Evolutionary conservation across 2,797 vertebrate species (phyloP).

Genomic region (Bovichtus diacanthus): DNA sequence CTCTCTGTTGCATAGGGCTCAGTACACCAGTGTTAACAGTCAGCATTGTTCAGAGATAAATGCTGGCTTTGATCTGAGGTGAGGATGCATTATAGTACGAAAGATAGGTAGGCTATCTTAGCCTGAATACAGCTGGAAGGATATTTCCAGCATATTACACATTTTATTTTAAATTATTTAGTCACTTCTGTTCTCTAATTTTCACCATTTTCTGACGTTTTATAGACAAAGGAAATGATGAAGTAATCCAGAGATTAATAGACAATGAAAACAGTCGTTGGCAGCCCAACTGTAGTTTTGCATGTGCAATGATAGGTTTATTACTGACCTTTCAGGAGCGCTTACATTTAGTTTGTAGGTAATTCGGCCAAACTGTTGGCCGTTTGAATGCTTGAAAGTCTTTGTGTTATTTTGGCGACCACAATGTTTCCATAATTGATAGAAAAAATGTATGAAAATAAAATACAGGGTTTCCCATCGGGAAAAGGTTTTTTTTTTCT

Average conservation of each 20-base stretch:
- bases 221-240: too few species aligned
- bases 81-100: slow-evolving; percentile 8
- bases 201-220: too few species aligned
- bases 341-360: background rate
- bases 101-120: slow-evolving; percentile 19
- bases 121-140: background rate
- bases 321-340: background rate
- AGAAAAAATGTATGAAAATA: background rate
- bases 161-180: background rate
- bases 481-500: background rate
- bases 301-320: background rate
- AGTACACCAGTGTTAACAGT: slow-evolving; percentile 34
- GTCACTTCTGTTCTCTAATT: background rate
- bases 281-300: too few species aligned
- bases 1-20: slow-evolving; percentile 39
- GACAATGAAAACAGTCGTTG: too few species aligned
- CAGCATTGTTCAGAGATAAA: slow-evolving; percentile 59
- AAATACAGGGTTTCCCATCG: background rate
- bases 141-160: background rate
- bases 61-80: slow-evolving; percentile 47
- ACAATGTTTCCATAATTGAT: background rate
- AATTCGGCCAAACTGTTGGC: background rate
- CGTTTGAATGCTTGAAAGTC: background rate
- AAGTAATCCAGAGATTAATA: too few species aligned
- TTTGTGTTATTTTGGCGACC: background rate